Base-by-base conservation (phyloP, 2,888 invertebrate species). In the Euzophera pinguis region DNA sequence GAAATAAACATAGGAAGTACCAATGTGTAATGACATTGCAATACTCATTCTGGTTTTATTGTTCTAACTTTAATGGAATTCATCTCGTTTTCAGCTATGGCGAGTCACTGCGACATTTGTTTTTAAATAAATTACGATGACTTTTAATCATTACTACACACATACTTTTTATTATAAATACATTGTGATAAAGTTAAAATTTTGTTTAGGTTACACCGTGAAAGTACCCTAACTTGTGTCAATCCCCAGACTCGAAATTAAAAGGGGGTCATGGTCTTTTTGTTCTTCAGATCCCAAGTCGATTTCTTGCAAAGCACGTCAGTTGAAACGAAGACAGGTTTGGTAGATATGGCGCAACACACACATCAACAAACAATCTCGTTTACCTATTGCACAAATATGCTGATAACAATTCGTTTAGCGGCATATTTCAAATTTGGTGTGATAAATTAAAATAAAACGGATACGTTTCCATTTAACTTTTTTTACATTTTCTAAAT, bases 191-290 rank as follows among this genome's bases (percentile, higher is more conserved):
- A 41, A 13, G 47, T 17, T 47, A n/a, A 39, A 35, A 42, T 16
- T 39, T 47, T n/a, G 37, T n/a, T 52, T 38, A 38, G 16, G 6
- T 41, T 47, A 14, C 14, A 43, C 22, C 34, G 47, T 53, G 53
- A 42, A 47, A 53, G 48, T 53, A 51, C 43, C 50, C 50, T 35
- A 34, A 50, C 22, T 43, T 51, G 42, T 51, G 37, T 55, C 17
- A 49, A 47, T 39, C 53, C 49, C 54, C 60, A 59, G 61, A 69
- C 57, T 49, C 63, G 58, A 67, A 71, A 65, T 65, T 64, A 69
- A 63, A 63, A 80, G 78, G 67, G 63, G 79, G 88, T 86, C 87
- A 86, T 29, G 87, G 87, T 76, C 73, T 64, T 70, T 73, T 71
- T 69, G 75, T 75, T 78, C 80, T 76, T 83, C 80, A 76, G 75